Conservation (phyloP, 2,888 invertebrate genomes). For the Drosophila phalerata region DNA sequence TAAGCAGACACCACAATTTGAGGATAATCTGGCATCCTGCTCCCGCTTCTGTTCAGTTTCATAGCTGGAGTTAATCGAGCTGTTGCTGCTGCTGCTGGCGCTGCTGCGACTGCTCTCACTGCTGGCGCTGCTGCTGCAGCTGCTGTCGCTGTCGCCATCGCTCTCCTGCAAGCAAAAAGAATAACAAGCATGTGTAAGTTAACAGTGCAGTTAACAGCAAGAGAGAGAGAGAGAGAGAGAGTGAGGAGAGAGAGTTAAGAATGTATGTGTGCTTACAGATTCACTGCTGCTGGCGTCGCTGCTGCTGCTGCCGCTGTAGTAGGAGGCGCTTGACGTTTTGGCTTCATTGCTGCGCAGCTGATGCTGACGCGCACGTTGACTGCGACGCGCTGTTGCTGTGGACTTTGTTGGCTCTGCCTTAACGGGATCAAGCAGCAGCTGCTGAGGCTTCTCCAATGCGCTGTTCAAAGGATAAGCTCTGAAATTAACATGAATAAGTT, state of each 20-base stretch:
- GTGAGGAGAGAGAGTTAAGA: background rate
- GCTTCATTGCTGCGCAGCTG: constrained; percentile 42
- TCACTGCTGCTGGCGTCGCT: constrained; percentile 59
- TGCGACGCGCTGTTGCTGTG: constrained; percentile 45
- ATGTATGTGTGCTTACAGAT: constrained; percentile 55
- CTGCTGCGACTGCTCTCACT: constrained; percentile 45
- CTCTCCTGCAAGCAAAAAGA: constrained; percentile 54
- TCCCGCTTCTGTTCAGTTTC: constrained; percentile 62
- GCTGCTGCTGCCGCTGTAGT: constrained; percentile 41
- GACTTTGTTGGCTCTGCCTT: constrained; percentile 15
- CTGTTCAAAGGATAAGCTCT: constrained; percentile 97
- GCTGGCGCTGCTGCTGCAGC: constrained; percentile 44
- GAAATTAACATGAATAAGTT: constrained; percentile 20
- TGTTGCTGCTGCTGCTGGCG: constrained; percentile 35
- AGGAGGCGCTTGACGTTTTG: constrained; percentile 29
- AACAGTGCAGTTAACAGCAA: background rate
- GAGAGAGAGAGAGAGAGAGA: background rate
- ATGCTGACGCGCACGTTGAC: constrained; percentile 50
- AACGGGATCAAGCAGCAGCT: constrained; percentile 15
- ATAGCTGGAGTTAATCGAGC: constrained; percentile 63
- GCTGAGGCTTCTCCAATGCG: constrained; percentile 86
- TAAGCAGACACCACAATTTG: constrained; percentile 87
- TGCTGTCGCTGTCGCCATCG: constrained; percentile 64
- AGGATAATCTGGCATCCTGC: constrained; percentile 51
- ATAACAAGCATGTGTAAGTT: background rate